A percentile compares a stretch with the other conserved stretches of the same genome.
Evolutionary conservation across 2,888 invertebrate genomes (phyloP).

Genomic region (Rhingia rostrata): DNA sequence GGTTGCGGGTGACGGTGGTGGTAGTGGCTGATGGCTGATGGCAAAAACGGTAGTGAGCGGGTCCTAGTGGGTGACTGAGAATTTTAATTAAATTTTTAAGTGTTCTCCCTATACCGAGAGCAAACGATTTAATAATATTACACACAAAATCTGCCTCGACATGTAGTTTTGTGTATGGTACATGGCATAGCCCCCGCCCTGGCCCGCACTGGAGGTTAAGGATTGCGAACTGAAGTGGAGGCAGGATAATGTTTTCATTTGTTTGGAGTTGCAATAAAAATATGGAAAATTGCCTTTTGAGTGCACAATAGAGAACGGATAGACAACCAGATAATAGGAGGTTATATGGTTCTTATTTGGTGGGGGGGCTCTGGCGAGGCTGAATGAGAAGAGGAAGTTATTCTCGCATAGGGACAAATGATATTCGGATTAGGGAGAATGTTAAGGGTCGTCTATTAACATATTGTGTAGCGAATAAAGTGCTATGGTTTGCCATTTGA

Average conservation of each 20-base stretch:
- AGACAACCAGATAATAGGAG: constrained; percentile 61
- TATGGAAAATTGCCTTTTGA: constrained; percentile 74
- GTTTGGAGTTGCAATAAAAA: constrained; percentile 74
- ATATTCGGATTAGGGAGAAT: constrained; percentile 58
- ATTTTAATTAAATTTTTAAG: constrained; percentile 75
- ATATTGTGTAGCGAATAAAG: not conserved
- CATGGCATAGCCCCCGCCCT: constrained; percentile 1
- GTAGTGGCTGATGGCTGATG: not conserved
- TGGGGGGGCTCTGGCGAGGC: constrained; percentile 12
- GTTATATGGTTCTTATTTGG: constrained; percentile 19
- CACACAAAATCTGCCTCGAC: constrained; percentile 73
- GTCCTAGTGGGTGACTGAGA: constrained; percentile 70
- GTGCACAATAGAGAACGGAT: constrained; percentile 68
- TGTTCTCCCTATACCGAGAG: constrained; percentile 55
- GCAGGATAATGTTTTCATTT: constrained; percentile 74
- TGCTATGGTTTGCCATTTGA: not conserved
- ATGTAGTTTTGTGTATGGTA: constrained; percentile 67
- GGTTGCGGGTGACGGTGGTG: constrained; percentile 23
- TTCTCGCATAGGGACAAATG: constrained; percentile 58
- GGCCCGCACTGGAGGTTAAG: constrained; percentile 36
- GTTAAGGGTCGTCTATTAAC: constrained; percentile 38
- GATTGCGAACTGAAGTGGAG: constrained; percentile 26
- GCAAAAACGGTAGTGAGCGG: not conserved
- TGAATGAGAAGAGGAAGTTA: constrained; percentile 46
- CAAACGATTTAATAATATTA: constrained; percentile 74